Base-by-base conservation (phyloP, 2,888 invertebrate genomes). In the Leptarthrus brevirostris region DNA sequence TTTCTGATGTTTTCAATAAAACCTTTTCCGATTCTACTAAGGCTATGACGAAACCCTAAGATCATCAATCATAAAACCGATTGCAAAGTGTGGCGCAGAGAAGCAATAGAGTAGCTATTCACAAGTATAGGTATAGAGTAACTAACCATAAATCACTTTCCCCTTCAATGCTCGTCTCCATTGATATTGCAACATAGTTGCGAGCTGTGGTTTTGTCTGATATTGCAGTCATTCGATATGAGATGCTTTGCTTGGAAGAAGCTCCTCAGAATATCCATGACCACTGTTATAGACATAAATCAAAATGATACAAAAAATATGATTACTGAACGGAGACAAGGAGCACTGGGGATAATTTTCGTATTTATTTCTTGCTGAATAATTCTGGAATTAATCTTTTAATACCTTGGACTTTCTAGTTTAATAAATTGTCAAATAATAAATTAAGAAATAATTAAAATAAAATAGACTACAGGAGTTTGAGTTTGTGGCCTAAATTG, bases 91-190 rank as follows among this genome's bases (percentile, higher is more conserved):
- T 12, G n/a, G n/a, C 40, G 3, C 40, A 12, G n/a, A 40, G n/a
- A 40, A n/a, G 40, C 40, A 40, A 40, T 12, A 12, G 40, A 40
- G 40, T 12, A 40, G 30, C 3, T 30, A 30, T 30, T 30, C n/a
- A n/a, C n/a, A n/a, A n/a, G n/a, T n/a, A n/a, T n/a, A n/a, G 30
- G 30, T 12, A 12, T 40, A 40, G n/a, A 40, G 2, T 40, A 40
- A 40, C 40, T 12, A 40, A n/a, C 52, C 69, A 52, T 52, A 69
- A 69, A 69, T 69, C 69, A 69, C 69, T 69, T 69, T 69, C 69
- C 24, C 34, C 34, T 22, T 69, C 69, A 30, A 12, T 52, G n/a
- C 20, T 5, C 64, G 66, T 30, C 49, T 47, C 26, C 34, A 30
- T 20, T 18, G 49, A 34, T 52, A 18, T 18, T 34, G 49, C 34